phyloP scores from a whole-genome alignment of 2,797 vertebrate species.

The Margarornis squamiger region DNA sequence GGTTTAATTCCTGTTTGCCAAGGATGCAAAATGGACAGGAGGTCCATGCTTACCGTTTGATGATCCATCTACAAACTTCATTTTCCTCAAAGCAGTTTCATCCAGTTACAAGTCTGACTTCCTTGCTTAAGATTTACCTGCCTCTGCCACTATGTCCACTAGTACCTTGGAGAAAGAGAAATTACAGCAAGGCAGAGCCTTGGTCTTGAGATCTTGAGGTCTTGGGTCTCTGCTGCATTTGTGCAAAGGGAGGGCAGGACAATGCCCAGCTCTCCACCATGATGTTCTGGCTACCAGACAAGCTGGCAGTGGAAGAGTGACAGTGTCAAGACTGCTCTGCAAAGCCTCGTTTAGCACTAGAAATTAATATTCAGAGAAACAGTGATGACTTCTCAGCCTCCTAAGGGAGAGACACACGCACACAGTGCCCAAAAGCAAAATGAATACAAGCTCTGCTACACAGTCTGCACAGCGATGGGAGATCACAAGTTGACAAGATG shows the following conservation, averaged over 20 bases:
- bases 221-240: neutral
- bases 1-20: neutral
- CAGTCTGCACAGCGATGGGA: rapidly evolving
- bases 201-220: neutral
- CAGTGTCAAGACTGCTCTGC: neutral
- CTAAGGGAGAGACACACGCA: neutral
- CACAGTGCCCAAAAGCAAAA: rapidly evolving
- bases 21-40: neutral
- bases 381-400: rapidly evolving
- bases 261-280: rapidly evolving
- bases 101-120: neutral
- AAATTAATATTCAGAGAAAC: neutral
- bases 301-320: rapidly evolving
- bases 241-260: neutral
- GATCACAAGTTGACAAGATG: neutral
- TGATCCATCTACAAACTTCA: neutral
- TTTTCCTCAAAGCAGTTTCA: neutral
- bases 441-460: neutral
- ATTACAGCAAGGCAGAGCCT: neutral
- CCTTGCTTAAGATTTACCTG: neutral
- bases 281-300: neutral
- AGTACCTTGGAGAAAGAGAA: neutral
- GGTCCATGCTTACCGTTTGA: neutral
- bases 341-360: neutral
- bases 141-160: neutral